Conservation (phyloP, 2,888 invertebrate genomes). For the Muscina levida region DNA sequence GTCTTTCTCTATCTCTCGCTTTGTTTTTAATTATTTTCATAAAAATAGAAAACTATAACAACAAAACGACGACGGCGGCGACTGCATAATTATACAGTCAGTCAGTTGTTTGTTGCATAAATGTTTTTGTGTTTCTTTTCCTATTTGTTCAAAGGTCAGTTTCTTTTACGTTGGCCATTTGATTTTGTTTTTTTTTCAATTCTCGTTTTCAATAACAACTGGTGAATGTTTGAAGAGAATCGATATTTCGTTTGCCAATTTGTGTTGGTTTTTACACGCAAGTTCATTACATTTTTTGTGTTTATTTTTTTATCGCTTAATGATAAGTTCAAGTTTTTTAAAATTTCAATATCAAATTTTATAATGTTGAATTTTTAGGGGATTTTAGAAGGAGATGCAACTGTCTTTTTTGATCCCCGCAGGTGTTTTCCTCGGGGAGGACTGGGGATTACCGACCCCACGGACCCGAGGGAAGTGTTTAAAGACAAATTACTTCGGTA, state of each 20-base stretch:
- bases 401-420: no score
- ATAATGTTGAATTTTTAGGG: no score
- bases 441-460: no score
- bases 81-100: constrained; percentile 19
- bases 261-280: background rate
- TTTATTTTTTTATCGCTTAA: no score
- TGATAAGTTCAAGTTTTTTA: background rate
- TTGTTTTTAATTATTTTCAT: constrained; percentile 11
- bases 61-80: background rate
- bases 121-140: constrained; percentile 31
- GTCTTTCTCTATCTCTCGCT: constrained; percentile 19
- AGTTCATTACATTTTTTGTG: background rate
- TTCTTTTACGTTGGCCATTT: constrained; percentile 13
- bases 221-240: background rate
- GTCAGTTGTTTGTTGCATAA: constrained; percentile 36
- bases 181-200: constrained; percentile 10
- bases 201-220: background rate
- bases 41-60: constrained; percentile 27
- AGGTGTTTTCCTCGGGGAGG: no score
- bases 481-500: no score
- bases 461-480: no score
- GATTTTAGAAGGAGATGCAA: no score
- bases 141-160: constrained; percentile 50
- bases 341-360: constrained; percentile 60
- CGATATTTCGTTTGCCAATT: background rate